Evolutionary conservation across 2,888 invertebrate genomes (phyloP).

Genomic region (Tenthredo notha): DNA sequence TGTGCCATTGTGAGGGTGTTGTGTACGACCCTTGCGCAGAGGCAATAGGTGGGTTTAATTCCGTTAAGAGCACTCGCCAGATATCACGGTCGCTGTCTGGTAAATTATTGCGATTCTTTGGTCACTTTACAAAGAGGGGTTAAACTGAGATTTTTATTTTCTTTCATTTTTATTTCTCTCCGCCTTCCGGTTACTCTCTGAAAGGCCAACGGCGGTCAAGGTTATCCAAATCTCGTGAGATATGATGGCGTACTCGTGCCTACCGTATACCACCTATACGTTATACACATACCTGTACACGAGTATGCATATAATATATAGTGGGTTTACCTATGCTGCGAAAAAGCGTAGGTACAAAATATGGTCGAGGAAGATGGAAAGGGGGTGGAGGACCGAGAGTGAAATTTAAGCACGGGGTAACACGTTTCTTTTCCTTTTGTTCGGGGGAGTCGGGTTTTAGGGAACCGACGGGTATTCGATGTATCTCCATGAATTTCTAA

Average conservation of each 20-base stretch:
- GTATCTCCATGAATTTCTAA: slow-evolving; percentile 49
- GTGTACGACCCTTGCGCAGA: slow-evolving; percentile 51
- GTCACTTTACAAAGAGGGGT: slow-evolving; percentile 52
- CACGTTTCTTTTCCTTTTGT: slow-evolving; percentile 34
- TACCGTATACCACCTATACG: background rate
- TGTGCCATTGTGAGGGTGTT: slow-evolving; percentile 46
- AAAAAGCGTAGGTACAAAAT: background rate
- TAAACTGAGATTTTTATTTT: slow-evolving; percentile 39
- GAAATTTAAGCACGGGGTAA: slow-evolving; percentile 41
- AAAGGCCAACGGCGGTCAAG: slow-evolving; percentile 3
- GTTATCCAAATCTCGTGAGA: slow-evolving; percentile 10
- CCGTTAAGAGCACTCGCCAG: slow-evolving; percentile 65
- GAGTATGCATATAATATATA: background rate
- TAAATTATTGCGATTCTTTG: slow-evolving; percentile 49
- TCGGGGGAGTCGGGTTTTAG: slow-evolving; percentile 15
- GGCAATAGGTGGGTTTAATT: slow-evolving; percentile 62
- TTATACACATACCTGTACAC: background rate
- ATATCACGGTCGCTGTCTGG: slow-evolving; percentile 41
- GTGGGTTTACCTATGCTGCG: background rate
- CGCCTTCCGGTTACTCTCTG: background rate
- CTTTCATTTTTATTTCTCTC: background rate
- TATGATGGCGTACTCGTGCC: background rate
- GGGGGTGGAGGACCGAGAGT: background rate
- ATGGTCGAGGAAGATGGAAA: background rate
- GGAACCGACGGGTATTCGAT: slow-evolving; percentile 39